phyloP scores from a whole-genome alignment of 2,888 invertebrate genomes.

The Hirtodrosophila histrioides region DNA sequence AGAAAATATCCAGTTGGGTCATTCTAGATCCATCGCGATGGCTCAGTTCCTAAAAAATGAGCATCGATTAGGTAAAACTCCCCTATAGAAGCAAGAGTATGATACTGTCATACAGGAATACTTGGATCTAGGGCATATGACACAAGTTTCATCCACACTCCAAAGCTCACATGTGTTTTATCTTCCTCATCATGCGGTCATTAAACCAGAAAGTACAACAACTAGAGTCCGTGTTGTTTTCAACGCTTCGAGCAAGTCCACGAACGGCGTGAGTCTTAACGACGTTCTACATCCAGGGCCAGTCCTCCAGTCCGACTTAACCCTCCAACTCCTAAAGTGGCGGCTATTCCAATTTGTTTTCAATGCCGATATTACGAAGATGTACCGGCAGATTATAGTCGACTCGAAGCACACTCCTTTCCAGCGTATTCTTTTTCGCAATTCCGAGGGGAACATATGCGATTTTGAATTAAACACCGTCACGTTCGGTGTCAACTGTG shows the following conservation, averaged over 20 bases:
- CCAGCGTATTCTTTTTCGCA: neutral
- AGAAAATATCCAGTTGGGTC: neutral
- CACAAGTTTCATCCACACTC: neutral
- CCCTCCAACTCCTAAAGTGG: conserved; percentile 5
- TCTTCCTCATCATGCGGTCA: neutral
- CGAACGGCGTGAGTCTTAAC: conserved; percentile 1
- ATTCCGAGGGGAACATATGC: neutral
- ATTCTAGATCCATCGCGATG: conserved; percentile 1
- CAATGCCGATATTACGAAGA: neutral
- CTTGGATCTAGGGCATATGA: conserved; percentile 5
- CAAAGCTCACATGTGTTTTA: no score
- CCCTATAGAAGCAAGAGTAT: no score
- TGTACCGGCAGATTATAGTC: neutral
- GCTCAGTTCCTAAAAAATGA: conserved; percentile 5
- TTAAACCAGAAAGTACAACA: conserved; percentile 1
- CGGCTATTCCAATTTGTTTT: neutral
- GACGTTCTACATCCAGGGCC: conserved; percentile 10
- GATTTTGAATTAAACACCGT: neutral
- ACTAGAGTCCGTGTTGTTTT: conserved; percentile 9
- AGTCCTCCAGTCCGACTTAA: neutral
- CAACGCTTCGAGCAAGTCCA: conserved; percentile 4
- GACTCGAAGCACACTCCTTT: no score
- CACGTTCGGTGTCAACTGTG: conserved; percentile 4
- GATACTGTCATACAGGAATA: conserved; percentile 5
- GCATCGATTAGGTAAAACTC: neutral